Percentiles rank a stretch among this genome's conserved stretches.
These are phyloP conservation scores for Pomatostomus ruficeps DNA, from an alignment of 2,113 vertebrate genomes.

Conservation along the genomic window DNA sequence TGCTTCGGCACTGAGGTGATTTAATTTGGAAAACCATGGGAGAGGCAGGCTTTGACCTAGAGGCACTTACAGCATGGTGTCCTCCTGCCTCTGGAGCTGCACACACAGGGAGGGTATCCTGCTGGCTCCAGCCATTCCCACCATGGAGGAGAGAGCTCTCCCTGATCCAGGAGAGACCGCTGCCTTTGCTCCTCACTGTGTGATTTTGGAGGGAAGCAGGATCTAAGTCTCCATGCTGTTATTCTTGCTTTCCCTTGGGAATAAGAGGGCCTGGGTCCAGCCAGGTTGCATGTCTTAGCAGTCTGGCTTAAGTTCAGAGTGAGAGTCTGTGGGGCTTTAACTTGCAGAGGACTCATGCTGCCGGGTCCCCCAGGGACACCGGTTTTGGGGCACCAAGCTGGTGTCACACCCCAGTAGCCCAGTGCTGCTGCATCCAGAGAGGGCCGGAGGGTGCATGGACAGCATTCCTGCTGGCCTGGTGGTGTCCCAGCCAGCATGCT, in stretches of 20 bases:
- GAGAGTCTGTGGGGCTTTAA: not conserved
- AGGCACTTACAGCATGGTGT: not conserved
- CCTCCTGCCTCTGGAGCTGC: not conserved
- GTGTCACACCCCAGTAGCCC: not conserved
- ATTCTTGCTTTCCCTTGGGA: not conserved
- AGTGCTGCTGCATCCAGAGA: not conserved
- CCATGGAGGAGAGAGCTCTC: not conserved
- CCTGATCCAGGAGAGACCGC: not conserved
- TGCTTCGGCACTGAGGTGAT: not conserved
- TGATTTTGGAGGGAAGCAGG: not conserved
- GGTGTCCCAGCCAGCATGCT: not conserved
- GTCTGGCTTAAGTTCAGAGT: not conserved
- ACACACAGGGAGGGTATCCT: not conserved
- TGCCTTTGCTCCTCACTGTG: not conserved
- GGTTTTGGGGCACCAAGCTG: not conserved
- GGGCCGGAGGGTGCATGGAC: not conserved
- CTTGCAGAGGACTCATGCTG: not conserved
- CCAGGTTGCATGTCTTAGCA: not conserved
- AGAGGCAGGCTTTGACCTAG: not conserved
- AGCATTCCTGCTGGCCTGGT: not conserved
- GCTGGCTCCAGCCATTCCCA: not conserved
- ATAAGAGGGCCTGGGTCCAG: not conserved
- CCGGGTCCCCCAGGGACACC: fast-evolving
- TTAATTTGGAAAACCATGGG: not conserved
- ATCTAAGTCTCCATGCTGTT: not conserved